Base-by-base conservation (phyloP, 2,888 invertebrate species). In the Nymphalis polychloros region DNA sequence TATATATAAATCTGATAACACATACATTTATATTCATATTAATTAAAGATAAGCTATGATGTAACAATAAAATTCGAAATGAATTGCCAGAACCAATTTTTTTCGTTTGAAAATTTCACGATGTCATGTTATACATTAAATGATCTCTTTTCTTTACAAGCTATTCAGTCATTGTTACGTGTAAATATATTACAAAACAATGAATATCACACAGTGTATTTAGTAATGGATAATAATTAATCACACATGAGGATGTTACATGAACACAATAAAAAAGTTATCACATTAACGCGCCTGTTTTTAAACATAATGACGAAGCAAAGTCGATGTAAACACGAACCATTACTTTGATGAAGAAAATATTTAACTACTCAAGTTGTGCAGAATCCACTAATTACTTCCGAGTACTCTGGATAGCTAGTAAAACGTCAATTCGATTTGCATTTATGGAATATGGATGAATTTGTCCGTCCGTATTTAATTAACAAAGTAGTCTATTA, bases 381-480 rank as follows among this genome's bases (percentile, higher is more conserved):
- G 77, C 79, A 79, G 76, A 76, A 77, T 76, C 73, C 69, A 73
- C 78, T 84, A 84, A 84, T 83, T 81, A 81, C 82, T 75, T 75
- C 72, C 73, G 76, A 77, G 73, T 75, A 55, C 49, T 46, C 63
- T 48, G 46, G 46, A 62, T 52, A 62, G 67, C 67, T 59, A 73
- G 75, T 73, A 68, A 72, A 71, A 63, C 63, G 65, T 63, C 86
- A 84, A 84, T 65, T 47, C 67, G 70, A 69, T 68, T 60, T 65
- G 65, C 68, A 68, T 70, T 68, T 68, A 55, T 53, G 52, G 31
- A 72, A 67, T 72, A 67, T 67, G 67, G 59, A 59, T 70, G 63
- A 63, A 47, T 59, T 27, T 35, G 59, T 59, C 61, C 67, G 66
- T 67, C 41, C 48, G 17, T 64, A 64, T 52, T 60, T 48, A 60